These are phyloP conservation scores for Phrynocephalus vlangalii DNA, from an alignment of 2,797 vertebrate genomes.

Conservation along the genomic window DNA sequence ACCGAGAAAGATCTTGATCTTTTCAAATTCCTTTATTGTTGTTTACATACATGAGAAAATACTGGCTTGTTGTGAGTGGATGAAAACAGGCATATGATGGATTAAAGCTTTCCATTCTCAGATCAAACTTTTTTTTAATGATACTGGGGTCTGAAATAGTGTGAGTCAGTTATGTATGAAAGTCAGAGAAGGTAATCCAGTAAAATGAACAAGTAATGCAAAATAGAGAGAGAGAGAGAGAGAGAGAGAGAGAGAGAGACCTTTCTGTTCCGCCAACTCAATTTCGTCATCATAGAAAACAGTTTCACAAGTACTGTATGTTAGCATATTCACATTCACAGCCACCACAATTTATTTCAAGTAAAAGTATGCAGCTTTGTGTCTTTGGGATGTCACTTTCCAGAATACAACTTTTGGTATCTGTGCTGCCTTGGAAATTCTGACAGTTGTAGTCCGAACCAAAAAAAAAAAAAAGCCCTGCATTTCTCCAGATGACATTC, in stretches of 20 bases:
- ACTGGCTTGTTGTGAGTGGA: constrained; percentile 49
- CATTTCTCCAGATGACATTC: background rate
- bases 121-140: background rate
- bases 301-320: background rate
- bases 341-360: accelerated
- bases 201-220: background rate
- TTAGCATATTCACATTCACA: background rate
- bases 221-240: background rate
- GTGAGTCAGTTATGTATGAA: background rate
- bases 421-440: no score
- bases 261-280: background rate
- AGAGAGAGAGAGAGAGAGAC: background rate
- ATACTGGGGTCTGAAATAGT: constrained; percentile 11
- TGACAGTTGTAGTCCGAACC: no score
- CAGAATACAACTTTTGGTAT: no score
- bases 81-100: constrained; percentile 50
- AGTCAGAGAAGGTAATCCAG: accelerated
- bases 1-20: constrained; percentile 43
- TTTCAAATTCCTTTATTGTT: constrained; percentile 59
- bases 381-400: no score
- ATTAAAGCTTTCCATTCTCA: constrained; percentile 21
- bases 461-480: no score
- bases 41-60: constrained; percentile 53
- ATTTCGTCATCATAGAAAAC: background rate
- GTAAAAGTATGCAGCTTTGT: background rate